These are phyloP conservation scores for Drosophila setosimentum DNA, from an alignment of 2,888 invertebrate species.

Conservation along the genomic window DNA sequence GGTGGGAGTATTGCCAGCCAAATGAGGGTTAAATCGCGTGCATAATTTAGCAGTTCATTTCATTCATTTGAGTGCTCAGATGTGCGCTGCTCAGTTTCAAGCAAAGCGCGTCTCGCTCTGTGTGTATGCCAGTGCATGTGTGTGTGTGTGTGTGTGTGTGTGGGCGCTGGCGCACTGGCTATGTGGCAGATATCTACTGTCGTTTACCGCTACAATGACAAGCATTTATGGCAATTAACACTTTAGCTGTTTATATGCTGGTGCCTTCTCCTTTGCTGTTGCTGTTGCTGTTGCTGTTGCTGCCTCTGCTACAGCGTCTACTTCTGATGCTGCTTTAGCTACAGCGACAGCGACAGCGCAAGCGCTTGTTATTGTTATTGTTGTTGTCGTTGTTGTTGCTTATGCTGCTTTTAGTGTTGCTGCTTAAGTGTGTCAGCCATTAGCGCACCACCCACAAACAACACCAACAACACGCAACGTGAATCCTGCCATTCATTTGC, in stretches of 20 bases:
- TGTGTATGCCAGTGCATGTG: constrained; percentile 16
- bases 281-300: constrained; percentile 27
- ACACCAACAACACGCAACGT: constrained; percentile 16
- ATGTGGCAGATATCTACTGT: constrained; percentile 84
- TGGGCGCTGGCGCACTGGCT: constrained; percentile 76
- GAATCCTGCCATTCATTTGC: constrained; percentile 44
- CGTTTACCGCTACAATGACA: constrained; percentile 85
- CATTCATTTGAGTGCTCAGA: constrained; percentile 79
- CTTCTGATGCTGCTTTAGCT: constrained; percentile 15
- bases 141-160: constrained; percentile 35
- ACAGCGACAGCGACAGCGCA: constrained; percentile 33
- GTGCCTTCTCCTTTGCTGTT: constrained; percentile 38
- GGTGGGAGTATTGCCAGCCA: constrained; percentile 61
- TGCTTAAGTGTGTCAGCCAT: constrained; percentile 79
- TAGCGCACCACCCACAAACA: constrained; percentile 65
- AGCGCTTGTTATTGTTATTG: constrained; percentile 38
- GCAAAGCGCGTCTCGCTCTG: constrained; percentile 26
- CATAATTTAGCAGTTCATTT: constrained; percentile 83
- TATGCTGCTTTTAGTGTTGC: constrained; percentile 45
- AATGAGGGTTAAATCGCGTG: constrained; percentile 82
- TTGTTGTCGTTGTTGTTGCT: constrained; percentile 20
- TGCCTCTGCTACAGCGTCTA: constrained; percentile 33
- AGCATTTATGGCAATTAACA: constrained; percentile 86
- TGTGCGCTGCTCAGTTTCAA: constrained; percentile 50
- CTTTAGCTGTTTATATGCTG: constrained; percentile 85